phyloP scores from a whole-genome alignment of 2,797 vertebrate species.

The Spinibarbus caldwelli region DNA sequence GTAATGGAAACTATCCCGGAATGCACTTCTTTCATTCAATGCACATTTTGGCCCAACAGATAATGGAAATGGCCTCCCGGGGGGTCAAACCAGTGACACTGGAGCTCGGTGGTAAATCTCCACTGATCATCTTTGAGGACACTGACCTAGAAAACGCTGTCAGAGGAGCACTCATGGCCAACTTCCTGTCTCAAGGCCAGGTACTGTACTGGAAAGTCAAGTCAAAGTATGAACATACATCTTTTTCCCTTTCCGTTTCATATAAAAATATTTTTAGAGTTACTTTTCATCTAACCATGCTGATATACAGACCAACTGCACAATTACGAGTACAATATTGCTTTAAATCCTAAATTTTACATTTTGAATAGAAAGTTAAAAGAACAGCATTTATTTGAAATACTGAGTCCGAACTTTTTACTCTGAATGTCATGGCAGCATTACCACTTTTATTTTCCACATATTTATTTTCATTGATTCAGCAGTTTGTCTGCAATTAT shows the following conservation, averaged over 20 bases:
- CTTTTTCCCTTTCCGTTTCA: not conserved
- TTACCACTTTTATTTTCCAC: not conserved
- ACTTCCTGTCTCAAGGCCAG: slow-evolving; percentile 96
- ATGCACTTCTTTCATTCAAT: not conserved
- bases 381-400: too few relatives aligned
- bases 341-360: not conserved
- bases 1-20: too few relatives aligned
- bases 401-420: too few relatives aligned
- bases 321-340: not conserved
- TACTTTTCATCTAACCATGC: too few relatives aligned
- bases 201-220: slow-evolving; percentile 67
- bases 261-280: not conserved
- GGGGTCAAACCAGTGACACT: slow-evolving; percentile 92
- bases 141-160: slow-evolving; percentile 88
- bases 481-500: not conserved
- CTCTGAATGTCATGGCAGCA: too few relatives aligned
- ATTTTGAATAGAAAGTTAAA: too few relatives aligned
- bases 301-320: not conserved
- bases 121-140: slow-evolving; percentile 93
- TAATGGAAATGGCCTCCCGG: slow-evolving; percentile 92
- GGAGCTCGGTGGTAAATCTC: slow-evolving; percentile 97
- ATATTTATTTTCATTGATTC: not conserved
- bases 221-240: not conserved
- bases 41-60: slow-evolving; percentile 71
- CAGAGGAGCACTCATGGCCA: slow-evolving; percentile 94